phyloP scores from a whole-genome alignment of 2,113 vertebrate species.

The Phaetusa simplex region DNA sequence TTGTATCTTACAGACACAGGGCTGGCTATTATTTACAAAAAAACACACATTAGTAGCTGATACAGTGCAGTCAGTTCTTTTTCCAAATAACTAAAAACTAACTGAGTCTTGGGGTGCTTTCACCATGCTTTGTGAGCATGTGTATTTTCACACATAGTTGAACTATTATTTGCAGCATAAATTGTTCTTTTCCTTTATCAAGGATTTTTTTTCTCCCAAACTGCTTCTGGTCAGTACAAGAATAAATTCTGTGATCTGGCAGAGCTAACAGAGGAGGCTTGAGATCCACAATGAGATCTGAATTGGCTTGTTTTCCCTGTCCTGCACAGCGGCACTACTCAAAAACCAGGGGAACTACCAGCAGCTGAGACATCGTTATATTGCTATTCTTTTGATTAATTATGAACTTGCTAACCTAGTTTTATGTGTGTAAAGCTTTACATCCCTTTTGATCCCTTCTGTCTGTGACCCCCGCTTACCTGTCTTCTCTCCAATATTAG shows the following conservation, averaged over 20 bases:
- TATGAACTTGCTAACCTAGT: not conserved
- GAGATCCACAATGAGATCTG: not conserved
- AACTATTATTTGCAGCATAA: not conserved
- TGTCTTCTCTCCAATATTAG: not conserved
- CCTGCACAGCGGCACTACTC: not conserved
- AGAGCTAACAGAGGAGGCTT: not conserved
- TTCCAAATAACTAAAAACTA: not conserved
- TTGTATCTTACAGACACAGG: not conserved
- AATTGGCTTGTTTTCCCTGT: not conserved
- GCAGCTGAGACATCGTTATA: not conserved
- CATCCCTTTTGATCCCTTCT: not conserved
- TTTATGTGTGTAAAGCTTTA: not conserved
- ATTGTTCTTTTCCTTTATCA: not conserved
- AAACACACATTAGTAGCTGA: not conserved
- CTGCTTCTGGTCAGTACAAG: not conserved
- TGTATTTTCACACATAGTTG: not conserved
- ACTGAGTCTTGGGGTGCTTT: not conserved
- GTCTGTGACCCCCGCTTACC: not conserved
- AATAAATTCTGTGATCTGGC: not conserved
- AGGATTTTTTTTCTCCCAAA: not conserved
- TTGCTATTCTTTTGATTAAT: not conserved
- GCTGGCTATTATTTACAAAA: not conserved
- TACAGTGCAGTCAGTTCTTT: not conserved
- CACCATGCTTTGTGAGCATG: rapidly evolving
- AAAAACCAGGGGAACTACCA: not conserved